A percentile compares a stretch with the other conserved stretches of the same genome.
Evolutionary conservation across 2,888 invertebrate genomes (phyloP).

Genomic region (Minunthozetes semirufus): DNA sequence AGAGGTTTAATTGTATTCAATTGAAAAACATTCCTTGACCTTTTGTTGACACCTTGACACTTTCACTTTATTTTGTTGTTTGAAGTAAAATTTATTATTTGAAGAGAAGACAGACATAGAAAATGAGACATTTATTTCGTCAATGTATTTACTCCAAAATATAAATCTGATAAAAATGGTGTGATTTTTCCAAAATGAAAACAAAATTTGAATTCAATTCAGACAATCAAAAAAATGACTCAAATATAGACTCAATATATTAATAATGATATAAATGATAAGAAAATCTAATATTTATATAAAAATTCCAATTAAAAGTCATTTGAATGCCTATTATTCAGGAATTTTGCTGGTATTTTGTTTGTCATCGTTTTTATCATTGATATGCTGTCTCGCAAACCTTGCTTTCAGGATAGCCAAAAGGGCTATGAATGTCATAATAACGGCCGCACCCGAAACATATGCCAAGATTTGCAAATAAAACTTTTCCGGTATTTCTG

Average conservation of each 20-base stretch:
- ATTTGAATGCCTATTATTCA: background rate
- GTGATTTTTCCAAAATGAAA: too few relatives aligned
- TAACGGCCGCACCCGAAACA: constrained; percentile 33
- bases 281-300: background rate
- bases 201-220: too few relatives aligned
- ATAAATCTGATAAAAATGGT: too few relatives aligned
- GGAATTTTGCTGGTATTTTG: background rate
- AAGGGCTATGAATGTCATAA: constrained; percentile 30
- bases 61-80: too few relatives aligned
- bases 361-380: background rate
- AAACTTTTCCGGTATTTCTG: background rate
- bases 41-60: too few relatives aligned
- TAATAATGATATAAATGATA: background rate
- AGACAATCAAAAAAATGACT: too few relatives aligned
- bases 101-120: too few relatives aligned
- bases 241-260: background rate
- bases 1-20: too few relatives aligned
- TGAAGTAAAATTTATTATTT: too few relatives aligned
- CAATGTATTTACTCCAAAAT: too few relatives aligned
- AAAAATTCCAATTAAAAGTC: background rate
- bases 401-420: constrained; percentile 7
- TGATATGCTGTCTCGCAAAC: constrained; percentile 3
- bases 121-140: too few relatives aligned
- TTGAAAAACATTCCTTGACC: too few relatives aligned
- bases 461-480: constrained; percentile 21